Conservation (phyloP, 2,113 vertebrate genomes). For the Neomonachus schauinslandi region DNA sequence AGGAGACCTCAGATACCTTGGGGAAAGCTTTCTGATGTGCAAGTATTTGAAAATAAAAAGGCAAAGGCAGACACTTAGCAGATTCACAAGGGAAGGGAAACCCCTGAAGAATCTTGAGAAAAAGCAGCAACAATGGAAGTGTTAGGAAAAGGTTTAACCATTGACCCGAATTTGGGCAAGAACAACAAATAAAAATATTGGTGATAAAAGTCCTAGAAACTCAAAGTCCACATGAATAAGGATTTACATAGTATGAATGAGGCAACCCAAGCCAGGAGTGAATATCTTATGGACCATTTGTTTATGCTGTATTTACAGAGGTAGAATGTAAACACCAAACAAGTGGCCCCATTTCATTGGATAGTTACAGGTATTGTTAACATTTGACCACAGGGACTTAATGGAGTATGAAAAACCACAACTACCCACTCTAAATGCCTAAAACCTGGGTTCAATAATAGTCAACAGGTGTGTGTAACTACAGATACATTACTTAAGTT, state of each 20-base stretch:
- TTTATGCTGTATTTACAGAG: background rate
- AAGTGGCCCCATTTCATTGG: background rate
- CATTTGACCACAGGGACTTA: background rate
- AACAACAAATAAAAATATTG: background rate
- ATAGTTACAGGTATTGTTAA: background rate
- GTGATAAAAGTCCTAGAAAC: background rate
- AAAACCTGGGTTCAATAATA: background rate
- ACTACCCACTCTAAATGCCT: background rate
- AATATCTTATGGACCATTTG: background rate
- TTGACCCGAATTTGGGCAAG: background rate
- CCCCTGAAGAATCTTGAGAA: slow-evolving; percentile 9
- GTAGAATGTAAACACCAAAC: background rate
- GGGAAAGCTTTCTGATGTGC: slow-evolving; percentile 46
- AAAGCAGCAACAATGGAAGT: background rate
- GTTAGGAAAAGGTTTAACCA: background rate
- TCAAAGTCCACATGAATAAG: background rate
- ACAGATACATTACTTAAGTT: background rate
- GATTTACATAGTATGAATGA: background rate
- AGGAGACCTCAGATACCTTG: slow-evolving; percentile 17
- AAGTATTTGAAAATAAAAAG: slow-evolving; percentile 41
- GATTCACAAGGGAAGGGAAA: slow-evolving; percentile 32
- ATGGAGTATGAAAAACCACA: background rate
- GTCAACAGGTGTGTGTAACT: background rate
- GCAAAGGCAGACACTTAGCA: slow-evolving; percentile 46
- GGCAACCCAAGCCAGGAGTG: background rate